Conservation (phyloP, 1,140 invertebrate species). For the Dreissena rostriformis region DNA sequence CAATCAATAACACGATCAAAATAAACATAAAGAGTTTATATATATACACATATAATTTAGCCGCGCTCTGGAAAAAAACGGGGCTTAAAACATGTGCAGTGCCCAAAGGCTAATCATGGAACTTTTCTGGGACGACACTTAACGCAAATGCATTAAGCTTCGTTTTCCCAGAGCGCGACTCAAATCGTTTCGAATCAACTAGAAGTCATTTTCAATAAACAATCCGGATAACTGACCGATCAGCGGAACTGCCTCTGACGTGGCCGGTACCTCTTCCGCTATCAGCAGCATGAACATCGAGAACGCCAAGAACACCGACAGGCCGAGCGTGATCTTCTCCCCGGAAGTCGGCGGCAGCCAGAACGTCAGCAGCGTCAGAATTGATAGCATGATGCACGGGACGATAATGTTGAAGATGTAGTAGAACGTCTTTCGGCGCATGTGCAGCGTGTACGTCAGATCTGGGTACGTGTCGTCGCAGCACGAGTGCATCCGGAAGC, state of each 20-base stretch:
- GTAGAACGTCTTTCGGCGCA: conserved; percentile 98
- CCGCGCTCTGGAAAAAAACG: no score
- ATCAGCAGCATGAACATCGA: conserved; percentile 82
- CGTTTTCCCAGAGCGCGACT: no score
- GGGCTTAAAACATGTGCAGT: no score
- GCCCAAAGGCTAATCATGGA: no score
- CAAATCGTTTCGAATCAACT: no score
- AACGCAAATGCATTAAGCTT: no score
- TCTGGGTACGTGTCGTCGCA: conserved; percentile 92
- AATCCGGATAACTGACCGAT: conserved; percentile 88
- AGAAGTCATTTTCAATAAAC: no score
- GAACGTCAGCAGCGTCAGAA: conserved; percentile 99
- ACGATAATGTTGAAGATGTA: conserved; percentile 99
- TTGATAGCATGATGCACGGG: conserved; percentile 92
- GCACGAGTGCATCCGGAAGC: conserved; percentile 68
- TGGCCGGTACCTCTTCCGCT: conserved; percentile 95
- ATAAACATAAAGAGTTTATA: no score
- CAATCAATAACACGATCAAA: no score
- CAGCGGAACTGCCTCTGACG: conserved; percentile 97
- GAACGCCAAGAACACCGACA: conserved; percentile 80
- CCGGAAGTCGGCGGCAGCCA: conserved; percentile 97
- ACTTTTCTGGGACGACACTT: no score
- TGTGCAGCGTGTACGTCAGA: conserved; percentile 98
- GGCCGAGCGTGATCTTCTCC: conserved; percentile 98
- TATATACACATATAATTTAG: no score